These are phyloP conservation scores for Lanistes nyassanus DNA, from an alignment of 1,140 invertebrate genomes.

Conservation along the genomic window DNA sequence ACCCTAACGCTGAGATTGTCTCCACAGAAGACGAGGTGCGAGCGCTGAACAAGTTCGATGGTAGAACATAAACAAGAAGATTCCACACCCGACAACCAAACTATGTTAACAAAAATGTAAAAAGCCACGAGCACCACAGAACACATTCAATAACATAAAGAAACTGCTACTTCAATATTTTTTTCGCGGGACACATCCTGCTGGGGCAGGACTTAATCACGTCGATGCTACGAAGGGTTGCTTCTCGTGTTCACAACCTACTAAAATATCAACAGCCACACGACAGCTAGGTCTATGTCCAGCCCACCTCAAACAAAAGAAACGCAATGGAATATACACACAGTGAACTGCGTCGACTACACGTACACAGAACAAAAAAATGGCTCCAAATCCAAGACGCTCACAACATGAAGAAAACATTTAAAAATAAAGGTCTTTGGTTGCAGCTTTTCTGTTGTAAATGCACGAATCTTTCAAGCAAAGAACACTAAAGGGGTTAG, in stretches of 20 bases:
- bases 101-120: neutral
- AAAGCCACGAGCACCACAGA: neutral
- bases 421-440: neutral
- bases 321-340: neutral
- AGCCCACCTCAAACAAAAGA: neutral
- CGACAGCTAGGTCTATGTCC: neutral
- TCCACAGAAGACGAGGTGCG: neutral
- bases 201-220: neutral
- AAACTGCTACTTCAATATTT: neutral
- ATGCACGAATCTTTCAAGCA: conserved; percentile 8
- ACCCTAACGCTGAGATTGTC: neutral
- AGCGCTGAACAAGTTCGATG: neutral
- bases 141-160: conserved; percentile 2
- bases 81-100: neutral
- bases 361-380: neutral
- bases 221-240: no score
- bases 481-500: neutral
- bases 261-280: neutral
- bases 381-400: neutral
- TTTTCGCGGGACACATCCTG: neutral
- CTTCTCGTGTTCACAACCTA: conserved; percentile 3
- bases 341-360: neutral
- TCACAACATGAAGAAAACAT: neutral
- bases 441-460: conserved; percentile 9
- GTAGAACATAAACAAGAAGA: neutral